Base-by-base conservation (phyloP, 2,888 invertebrate genomes). In the Amblyjoppa fuscipennis region DNA sequence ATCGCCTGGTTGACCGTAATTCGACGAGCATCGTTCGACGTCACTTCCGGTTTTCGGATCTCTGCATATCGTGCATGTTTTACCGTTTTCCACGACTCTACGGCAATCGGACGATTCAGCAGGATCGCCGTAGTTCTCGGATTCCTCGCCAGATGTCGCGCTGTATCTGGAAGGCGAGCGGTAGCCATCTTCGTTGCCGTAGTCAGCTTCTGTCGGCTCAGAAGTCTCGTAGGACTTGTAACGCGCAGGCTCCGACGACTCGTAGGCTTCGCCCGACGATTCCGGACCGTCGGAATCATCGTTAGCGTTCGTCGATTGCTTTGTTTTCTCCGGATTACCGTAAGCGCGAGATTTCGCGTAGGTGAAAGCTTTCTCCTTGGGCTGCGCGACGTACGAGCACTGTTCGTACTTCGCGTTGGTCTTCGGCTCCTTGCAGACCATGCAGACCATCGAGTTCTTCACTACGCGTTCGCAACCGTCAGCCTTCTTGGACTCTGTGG, bases 401-500 rank as follows among this genome's bases (percentile, higher is more conserved):
- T 97, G 97, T 93, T 98, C 98, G 90, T 96, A 97, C 85, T 97
- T 96, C 28, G 97, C 97, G 79, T 97, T 97, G 16, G 96, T 96
- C 92, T 96, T 96, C 0, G 96, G 95, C 91, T 97, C 96, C 87
- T 96, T 96, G 91, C 98, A 98, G 1, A 97, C 95, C 91, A 96
- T 96, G 92, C 98, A 98, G 25, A 96, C 95, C 96, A 96, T 96
- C 4, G 96, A 96, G 88, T 96, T 95, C 90, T 95, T 96, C 41
- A 95, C 93, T 0, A 97, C 95, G 90, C 96, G 96, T 89, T 96
- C 95, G 89, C 97, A 97, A 88, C 96, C 96, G 85, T 96, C 96
- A 20, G 95, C 95, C 85, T 96, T 95, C 91, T 96, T 96, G 51
- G 90, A 96, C 93, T 94, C 96, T 94, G 74, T 95, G 94, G 74